Base-by-base conservation (phyloP, 2,797 vertebrate species). In the Parauchenoglanis ngamensis region DNA sequence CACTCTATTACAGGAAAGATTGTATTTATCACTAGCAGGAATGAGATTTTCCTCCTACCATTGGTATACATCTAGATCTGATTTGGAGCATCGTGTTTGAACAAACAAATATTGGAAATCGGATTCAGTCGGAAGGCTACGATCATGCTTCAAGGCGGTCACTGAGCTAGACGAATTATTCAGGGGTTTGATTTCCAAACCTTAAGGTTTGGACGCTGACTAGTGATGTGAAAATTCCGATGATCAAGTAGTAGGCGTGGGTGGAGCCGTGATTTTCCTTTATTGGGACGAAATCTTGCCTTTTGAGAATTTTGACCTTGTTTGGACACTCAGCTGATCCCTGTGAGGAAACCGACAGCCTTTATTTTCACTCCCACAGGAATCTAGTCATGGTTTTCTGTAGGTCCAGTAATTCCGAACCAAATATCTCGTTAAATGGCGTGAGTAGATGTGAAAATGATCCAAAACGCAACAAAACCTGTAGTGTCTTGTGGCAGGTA, bases 1-100 rank as follows among this genome's bases (percentile, higher is more conserved):
- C 81, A 83, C 81, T 35, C 63, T 68, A 68, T 68, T 83, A 83
- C 46, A 67, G 61, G 59, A 83, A 54, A 68, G 44, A 83, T 70
- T 68, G 44, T 83, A 68, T 54, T 65, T 23, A 83, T 83, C 46
- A 54, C 61, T 21, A 19, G 63, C 46, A 70, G 28, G 46, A 56
- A 79, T 56, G 35, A 57, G 49, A 46, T 81, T 81, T 81, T 81
- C 73, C 75, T 81, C 57, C 40, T 63, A 81, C 40, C 57, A 13
- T n/a, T 17, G 40, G 40, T 81, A 63, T 17, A 80, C 35, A 17
- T 63, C 35, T 3, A 81, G 56, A 81, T 81, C 78, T 63, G 79
- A 63, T 63, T 81, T 28, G 63, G 35, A 63, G 23, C 79, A 81
- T 4, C 3, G 31, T 46, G 79, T 46, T n/a, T 63, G 79, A 35